phyloP scores from a whole-genome alignment of 2,797 vertebrate genomes.

The Eulemur albifrons region DNA sequence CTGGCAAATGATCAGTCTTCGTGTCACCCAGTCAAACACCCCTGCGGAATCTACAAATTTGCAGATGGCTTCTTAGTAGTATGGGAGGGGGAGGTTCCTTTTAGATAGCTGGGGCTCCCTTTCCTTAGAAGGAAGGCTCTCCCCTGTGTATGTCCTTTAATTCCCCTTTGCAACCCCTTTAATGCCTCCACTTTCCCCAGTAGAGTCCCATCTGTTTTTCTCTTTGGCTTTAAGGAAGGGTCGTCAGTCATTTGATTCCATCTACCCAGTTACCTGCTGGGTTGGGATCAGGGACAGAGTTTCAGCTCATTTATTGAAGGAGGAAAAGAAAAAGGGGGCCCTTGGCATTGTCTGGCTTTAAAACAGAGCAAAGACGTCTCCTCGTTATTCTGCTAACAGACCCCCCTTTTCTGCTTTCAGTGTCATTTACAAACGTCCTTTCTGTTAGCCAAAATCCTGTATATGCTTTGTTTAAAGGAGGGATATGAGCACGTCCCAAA shows the following conservation, averaged over 20 bases:
- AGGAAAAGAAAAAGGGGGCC: background rate
- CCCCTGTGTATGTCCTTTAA: background rate
- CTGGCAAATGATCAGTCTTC: background rate
- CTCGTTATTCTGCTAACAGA: background rate
- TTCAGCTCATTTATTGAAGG: background rate
- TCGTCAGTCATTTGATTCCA: background rate
- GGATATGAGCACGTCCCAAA: background rate
- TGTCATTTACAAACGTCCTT: slow-evolving; percentile 18
- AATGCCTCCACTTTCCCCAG: background rate
- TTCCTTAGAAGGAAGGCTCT: background rate
- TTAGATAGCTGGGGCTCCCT: background rate
- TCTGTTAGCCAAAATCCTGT: background rate
- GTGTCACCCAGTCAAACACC: too few relatives aligned
- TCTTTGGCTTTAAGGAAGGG: background rate
- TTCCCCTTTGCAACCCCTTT: background rate
- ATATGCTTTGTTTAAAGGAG: slow-evolving; percentile 27
- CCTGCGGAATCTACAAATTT: background rate
- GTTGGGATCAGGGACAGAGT: background rate
- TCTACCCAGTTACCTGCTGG: background rate
- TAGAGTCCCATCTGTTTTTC: background rate
- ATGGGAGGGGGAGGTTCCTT: rapidly evolving
- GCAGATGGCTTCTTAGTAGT: background rate
- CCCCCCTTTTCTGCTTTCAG: background rate
- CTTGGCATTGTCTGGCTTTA: background rate
- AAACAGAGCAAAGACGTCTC: slow-evolving; percentile 9